Percentiles rank a stretch among this genome's conserved stretches.
Conservation (phyloP, 1,140 invertebrate genomes). For the Pteromalus puparum region DNA sequence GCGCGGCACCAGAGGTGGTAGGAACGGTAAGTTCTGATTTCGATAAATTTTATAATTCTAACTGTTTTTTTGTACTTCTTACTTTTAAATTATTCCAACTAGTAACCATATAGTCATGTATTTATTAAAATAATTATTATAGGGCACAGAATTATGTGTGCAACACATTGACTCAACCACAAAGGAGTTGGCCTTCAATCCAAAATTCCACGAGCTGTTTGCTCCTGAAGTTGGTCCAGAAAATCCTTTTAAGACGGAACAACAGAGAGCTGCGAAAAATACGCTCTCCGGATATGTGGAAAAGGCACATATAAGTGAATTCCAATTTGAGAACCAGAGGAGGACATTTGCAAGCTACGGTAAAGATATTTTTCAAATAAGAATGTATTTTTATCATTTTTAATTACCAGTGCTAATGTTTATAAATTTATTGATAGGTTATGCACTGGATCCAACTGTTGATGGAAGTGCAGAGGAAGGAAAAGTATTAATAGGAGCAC, state of each 20-base stretch:
- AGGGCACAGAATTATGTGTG: constrained; percentile 77
- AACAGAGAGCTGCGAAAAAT: constrained; percentile 91
- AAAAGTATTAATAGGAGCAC: constrained; percentile 82
- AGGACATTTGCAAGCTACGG: constrained; percentile 95
- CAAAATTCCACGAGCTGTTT: constrained; percentile 96
- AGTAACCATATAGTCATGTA: not conserved
- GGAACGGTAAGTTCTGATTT: constrained; percentile 79
- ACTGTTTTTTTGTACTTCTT: constrained; percentile 23
- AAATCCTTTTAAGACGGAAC: constrained; percentile 93
- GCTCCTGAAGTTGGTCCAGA: constrained; percentile 93
- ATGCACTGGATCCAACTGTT: constrained; percentile 94
- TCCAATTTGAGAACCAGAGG: constrained; percentile 98
- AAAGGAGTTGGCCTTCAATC: constrained; percentile 92
- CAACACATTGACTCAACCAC: constrained; percentile 83
- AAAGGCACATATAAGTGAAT: constrained; percentile 95
- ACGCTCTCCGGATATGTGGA: constrained; percentile 97
- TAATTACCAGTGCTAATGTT: not conserved
- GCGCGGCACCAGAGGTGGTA: constrained; percentile 87
- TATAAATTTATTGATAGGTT: constrained; percentile 79
- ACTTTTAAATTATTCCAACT: not conserved
- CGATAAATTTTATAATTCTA: not conserved
- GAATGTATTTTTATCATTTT: not conserved
- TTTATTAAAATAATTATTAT: constrained; percentile 31
- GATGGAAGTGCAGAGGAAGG: constrained; percentile 80
- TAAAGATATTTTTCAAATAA: constrained; percentile 63